phyloP scores from a whole-genome alignment of 2,113 vertebrate species.

The Calypte anna region DNA sequence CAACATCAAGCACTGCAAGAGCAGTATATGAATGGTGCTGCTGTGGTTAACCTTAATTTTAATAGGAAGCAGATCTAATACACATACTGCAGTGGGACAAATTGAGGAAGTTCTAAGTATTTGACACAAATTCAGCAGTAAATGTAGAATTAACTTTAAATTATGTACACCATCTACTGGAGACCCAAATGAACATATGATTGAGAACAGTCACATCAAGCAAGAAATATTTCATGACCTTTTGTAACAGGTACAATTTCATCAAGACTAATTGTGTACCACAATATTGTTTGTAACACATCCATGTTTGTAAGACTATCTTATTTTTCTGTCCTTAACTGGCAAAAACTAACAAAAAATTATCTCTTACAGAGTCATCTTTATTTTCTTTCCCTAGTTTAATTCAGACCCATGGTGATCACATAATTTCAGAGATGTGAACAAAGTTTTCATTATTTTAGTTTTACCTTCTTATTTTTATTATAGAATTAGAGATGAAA shows the following conservation, averaged over 20 bases:
- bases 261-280: neutral
- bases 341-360: neutral
- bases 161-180: neutral
- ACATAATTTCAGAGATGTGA: neutral
- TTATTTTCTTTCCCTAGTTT: accelerated
- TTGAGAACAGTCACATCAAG: neutral
- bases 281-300: neutral
- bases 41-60: neutral
- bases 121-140: neutral
- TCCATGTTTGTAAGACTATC: neutral
- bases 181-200: neutral
- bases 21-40: neutral
- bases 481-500: neutral
- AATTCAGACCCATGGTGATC: neutral
- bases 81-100: neutral
- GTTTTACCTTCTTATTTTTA: neutral
- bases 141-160: neutral
- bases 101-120: neutral
- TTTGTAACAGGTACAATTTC: neutral
- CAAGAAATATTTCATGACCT: neutral
- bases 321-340: neutral
- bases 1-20: neutral
- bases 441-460: neutral
- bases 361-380: neutral
- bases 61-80: neutral